Evolutionary conservation across 2,797 vertebrate species (phyloP), one percentile per base, ranked within the genome.

Genomic region (Acipenser ruthenus): DNA sequence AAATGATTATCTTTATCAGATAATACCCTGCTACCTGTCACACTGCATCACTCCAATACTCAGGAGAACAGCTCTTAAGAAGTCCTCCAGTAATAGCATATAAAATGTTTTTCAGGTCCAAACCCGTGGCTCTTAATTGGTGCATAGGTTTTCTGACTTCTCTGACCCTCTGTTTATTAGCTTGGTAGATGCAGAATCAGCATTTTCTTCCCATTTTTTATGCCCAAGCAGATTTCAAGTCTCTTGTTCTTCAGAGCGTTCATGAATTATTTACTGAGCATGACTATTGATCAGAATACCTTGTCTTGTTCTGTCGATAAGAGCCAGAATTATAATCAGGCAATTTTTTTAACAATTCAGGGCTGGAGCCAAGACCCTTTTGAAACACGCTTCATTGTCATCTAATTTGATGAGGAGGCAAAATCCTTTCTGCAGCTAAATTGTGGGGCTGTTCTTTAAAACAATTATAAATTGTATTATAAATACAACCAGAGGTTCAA

Each of bases 241-340:
- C 71, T 71, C 80, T 77, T 79, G 78, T 73, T 77, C 69, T 76
- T 70, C 23, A 60, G 69, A 68, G 71, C 49, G 65, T 67, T 78
- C 70, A 85, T 83, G 75, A 88, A 86, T 86, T 81, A 88, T 88
- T 84, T 76, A 76, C 71, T 70, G 53, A 1, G 68, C 65, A 67
- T 72, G 67, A 72, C 50, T 73, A 87, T 84, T 75, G 80, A 87
- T 75, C 73, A 68, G 69, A 62, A 77, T 69, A 50, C 12, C 55
- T 62, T 73, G 62, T 70, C 65, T 72, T 13, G 50, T 60, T 53
- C 70, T 69, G 75, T 84, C 77, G 70, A 81, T 79, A 82, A 79
- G 67, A 70, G 58, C 11, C 67, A 71, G 79, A 70, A 79, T 83
- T 74, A 80, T 65, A 74, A 69, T 77, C 74, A 72, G 80, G 74